Evolutionary conservation across 2,888 invertebrate genomes (phyloP), one percentile per base, ranked within the genome.

Genomic region (Ophioninae sp.): DNA sequence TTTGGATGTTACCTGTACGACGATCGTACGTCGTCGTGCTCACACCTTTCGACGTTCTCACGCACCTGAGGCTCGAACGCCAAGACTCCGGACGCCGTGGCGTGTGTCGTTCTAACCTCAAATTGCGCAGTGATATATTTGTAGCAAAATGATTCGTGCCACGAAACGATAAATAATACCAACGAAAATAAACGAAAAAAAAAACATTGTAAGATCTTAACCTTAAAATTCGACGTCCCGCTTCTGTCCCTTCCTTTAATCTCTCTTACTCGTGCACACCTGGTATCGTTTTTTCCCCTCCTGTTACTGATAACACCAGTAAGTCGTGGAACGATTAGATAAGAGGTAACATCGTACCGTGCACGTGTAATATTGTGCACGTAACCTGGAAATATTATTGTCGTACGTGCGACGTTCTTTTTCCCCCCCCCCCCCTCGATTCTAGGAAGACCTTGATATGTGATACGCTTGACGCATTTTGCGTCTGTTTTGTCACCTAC

Each of bases 291-390:
- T 65, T 65, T n/a, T 56, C n/a, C 68, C 44, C 59, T 13, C 22
- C 20, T 9, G 5, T 37, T 63, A 5, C 51, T 41, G 82, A 85
- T 84, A 85, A 79, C 79, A 44, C 71, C 78, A 39, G 84, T 76
- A 87, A 86, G 86, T 85, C 85, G 77, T 56, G 71, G 76, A 83
- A 71, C 67, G 87, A 87, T 87, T 87, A 87, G 87, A 87, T 87
- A 87, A 84, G 79, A 80, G 75, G 58, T 39, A 79, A 79, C 81
- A 20, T 73, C 79, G 71, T 84, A 80, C 85, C 85, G 51, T 68
- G 22, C 59, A 20, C 69, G 41, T 69, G 68, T 41, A 51, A 83
- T 81, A 71, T 30, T 23, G 68, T 74, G 17, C 37, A 30, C 23
- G 8, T 63, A 37, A 22, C 51, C 39, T 51, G 10, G 30, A 37